A percentile compares a stretch with the other conserved stretches of the same genome.
Conservation (phyloP, 2,113 vertebrate species). For the Rhizomys pruinosus region DNA sequence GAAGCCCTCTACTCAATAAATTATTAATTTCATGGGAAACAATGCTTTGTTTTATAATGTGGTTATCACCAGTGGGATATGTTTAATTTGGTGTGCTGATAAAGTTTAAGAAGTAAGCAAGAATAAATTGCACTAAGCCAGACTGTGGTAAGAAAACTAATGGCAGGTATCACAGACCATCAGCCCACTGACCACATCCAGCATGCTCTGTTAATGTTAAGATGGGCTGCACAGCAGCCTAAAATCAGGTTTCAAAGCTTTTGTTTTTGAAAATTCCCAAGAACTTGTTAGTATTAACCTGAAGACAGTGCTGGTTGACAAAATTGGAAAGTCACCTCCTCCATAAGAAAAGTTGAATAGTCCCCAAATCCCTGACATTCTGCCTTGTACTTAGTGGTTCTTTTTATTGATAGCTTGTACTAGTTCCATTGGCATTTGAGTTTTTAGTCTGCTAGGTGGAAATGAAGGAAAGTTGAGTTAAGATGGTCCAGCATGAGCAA, state of each 20-base stretch:
- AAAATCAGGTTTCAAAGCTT: conserved; percentile 34
- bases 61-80: neutral
- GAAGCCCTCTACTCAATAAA: conserved; percentile 42
- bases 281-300: neutral
- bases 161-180: neutral
- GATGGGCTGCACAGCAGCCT: neutral
- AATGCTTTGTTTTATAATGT: conserved; percentile 57
- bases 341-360: neutral
- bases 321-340: neutral
- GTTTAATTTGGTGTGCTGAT: conserved; percentile 45
- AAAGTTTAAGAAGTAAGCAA: conserved; percentile 39
- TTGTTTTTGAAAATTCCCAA: neutral
- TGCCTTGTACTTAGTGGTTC: neutral
- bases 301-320: neutral
- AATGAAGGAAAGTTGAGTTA: conserved; percentile 5
- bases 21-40: conserved; percentile 20
- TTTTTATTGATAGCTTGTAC: neutral
- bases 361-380: neutral
- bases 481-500: neutral
- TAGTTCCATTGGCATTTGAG: conserved; percentile 13
- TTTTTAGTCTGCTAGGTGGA: conserved; percentile 27
- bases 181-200: neutral
- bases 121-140: conserved; percentile 25
- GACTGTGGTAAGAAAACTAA: neutral
- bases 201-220: neutral